phyloP scores from a whole-genome alignment of 2,113 vertebrate species.

The Myotis davidii region DNA sequence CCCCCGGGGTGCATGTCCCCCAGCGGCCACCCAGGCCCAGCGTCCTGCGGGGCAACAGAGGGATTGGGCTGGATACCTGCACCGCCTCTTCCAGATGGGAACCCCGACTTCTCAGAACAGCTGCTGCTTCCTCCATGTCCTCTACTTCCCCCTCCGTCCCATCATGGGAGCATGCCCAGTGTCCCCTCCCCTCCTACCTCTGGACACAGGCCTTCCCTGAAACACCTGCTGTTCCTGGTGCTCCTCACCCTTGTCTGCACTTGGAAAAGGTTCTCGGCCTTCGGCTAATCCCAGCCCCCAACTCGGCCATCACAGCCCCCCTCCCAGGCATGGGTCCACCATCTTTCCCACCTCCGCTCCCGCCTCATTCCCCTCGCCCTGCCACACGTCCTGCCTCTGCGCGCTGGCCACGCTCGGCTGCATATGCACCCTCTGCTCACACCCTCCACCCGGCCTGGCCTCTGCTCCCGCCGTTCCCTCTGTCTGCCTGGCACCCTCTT shows the following conservation, averaged over 20 bases:
- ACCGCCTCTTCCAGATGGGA: neutral
- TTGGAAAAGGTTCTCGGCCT: neutral
- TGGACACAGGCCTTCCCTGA: neutral
- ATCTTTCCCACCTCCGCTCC: neutral
- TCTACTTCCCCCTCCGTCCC: no score
- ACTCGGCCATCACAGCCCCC: neutral
- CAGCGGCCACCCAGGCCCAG: accelerated
- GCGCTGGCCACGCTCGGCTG: accelerated
- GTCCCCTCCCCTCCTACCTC: neutral
- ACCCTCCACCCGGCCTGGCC: neutral
- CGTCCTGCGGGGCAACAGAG: neutral
- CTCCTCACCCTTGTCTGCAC: neutral
- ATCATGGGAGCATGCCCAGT: neutral
- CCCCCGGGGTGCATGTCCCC: neutral
- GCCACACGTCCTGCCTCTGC: neutral
- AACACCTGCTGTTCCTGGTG: neutral
- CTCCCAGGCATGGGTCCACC: neutral
- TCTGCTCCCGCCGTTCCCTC: neutral
- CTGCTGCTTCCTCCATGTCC: neutral
- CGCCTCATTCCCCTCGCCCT: neutral
- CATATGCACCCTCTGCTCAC: neutral
- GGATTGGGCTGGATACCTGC: no score
- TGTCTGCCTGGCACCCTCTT: neutral
- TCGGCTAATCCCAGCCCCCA: neutral
- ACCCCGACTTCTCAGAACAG: neutral